Base-by-base conservation (phyloP, 2,113 vertebrate genomes). In the Malurus alboscapulatus region DNA sequence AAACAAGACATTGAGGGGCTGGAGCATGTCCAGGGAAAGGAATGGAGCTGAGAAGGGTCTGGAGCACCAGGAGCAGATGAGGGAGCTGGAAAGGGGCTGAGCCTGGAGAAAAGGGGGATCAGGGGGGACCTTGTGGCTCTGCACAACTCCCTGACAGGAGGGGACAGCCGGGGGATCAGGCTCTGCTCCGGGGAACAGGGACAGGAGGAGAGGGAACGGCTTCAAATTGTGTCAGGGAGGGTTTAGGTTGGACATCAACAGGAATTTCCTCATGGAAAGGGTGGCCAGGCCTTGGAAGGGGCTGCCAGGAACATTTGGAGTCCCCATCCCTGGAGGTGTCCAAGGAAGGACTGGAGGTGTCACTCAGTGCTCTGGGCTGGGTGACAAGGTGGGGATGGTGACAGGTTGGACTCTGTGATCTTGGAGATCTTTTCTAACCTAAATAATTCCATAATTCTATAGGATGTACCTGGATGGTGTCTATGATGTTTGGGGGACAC, bases 181-280 rank as follows among this genome's bases (percentile, higher is more conserved):
- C 22, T 77, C 7, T 77, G 40, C n/a, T n/a, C 27, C 40, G 62
- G 16, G 17, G 20, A 63, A 55, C 29, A 55, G 57, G 26, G 50
- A 72, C 42, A 87, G 44, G 14, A 34, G 0, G 1, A 58, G 26
- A 0, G 3, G 16, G 0, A 72, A 65, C 0, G 0, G 12, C 50
- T 11, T 4, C 50, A 32, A 0, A 12, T 0, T 50, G 50, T 2
- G 3, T 34, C 17, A 48, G 17, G 5, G 36, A 3, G 3, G 36
- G 26, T 2, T 80, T 9, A 26, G 51, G 5, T 15, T 44, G 32
- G 44, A 29, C 34, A 45, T 14, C 2, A 29, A 36, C 32, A 19
- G 3, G 14, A 65, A 19, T 44, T 66, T 32, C 44, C 9, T 19
- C 59, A 22, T 6, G 4, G 25, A 36, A 58, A 38, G 15, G 15